A percentile compares a stretch with the other conserved stretches of the same genome.
Conservation (phyloP, 2,113 vertebrate species). For the Oreochromis spilurus region DNA sequence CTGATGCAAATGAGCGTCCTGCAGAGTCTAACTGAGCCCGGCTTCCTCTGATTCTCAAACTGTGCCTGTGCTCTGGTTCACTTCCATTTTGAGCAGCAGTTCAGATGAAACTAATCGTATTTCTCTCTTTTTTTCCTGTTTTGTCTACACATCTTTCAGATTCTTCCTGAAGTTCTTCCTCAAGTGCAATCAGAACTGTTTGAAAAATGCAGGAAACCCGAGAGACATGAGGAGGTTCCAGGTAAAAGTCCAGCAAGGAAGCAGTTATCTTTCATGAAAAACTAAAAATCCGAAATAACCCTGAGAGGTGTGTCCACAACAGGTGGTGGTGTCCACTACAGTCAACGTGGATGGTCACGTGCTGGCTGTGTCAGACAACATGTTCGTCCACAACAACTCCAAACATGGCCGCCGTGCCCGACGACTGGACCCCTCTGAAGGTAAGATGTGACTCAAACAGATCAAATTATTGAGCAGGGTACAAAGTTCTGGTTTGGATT, state of each 20-base stretch:
- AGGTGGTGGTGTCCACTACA: slow-evolving; percentile 94
- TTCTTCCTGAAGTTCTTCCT: slow-evolving; percentile 93
- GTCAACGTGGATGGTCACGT: slow-evolving; percentile 93
- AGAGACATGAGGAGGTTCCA: slow-evolving; percentile 93
- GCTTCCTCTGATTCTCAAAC: not conserved
- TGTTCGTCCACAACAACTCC: slow-evolving; percentile 98
- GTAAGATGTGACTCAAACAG: slow-evolving; percentile 58
- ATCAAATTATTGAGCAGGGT: not conserved
- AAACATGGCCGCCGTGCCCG: slow-evolving; percentile 91
- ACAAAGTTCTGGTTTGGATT: not conserved
- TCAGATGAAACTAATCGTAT: not conserved
- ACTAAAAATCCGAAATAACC: not conserved
- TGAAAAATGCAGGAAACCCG: slow-evolving; percentile 92
- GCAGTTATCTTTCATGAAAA: not conserved
- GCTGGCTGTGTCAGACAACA: slow-evolving; percentile 90
- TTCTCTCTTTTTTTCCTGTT: not conserved
- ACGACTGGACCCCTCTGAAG: slow-evolving; percentile 91
- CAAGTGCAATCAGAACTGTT: slow-evolving; percentile 95
- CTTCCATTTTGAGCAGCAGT: not conserved
- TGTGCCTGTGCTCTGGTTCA: not conserved
- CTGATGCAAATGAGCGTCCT: not conserved
- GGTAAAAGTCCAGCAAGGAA: slow-evolving; percentile 67
- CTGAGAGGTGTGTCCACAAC: not conserved
- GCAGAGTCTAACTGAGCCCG: not conserved
- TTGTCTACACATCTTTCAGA: slow-evolving; percentile 49